phyloP scores from a whole-genome alignment of 2,113 vertebrate genomes.

The Panurus biarmicus region DNA sequence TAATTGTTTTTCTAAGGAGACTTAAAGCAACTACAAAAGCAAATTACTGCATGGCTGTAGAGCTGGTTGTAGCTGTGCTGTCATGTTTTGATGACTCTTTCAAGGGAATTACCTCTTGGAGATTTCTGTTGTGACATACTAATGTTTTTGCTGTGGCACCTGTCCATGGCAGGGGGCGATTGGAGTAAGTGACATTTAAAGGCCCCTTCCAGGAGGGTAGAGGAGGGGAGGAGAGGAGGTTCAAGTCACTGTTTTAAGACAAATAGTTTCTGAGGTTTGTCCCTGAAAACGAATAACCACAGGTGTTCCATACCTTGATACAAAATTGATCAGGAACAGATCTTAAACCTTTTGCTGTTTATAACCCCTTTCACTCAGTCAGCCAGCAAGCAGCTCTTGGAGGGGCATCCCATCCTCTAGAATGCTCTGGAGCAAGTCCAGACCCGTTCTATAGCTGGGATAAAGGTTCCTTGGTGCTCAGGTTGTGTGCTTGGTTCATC shows the following conservation, averaged over 20 bases:
- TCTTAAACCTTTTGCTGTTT: background rate
- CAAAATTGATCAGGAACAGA: background rate
- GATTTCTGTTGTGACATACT: background rate
- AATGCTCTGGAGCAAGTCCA: rapidly evolving
- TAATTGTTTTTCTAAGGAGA: background rate
- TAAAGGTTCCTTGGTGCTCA: background rate
- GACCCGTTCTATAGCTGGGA: rapidly evolving
- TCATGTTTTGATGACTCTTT: background rate
- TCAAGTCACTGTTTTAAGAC: background rate
- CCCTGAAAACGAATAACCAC: background rate
- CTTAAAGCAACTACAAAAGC: background rate
- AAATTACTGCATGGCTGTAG: background rate
- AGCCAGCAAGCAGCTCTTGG: too few relatives aligned
- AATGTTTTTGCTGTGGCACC: background rate
- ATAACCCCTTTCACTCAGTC: background rate
- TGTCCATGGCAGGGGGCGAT: background rate
- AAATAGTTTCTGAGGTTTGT: background rate
- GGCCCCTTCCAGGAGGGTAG: background rate
- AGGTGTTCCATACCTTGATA: background rate
- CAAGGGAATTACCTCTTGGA: background rate
- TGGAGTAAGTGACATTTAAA: background rate
- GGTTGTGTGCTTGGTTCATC: background rate
- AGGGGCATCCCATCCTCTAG: background rate
- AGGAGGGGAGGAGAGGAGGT: too few relatives aligned
- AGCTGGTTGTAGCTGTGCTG: background rate